These are phyloP conservation scores for Oopsacas minuta DNA, from an alignment of 37 sponge, comb jelly and placozoan species.

Conservation along the genomic window DNA sequence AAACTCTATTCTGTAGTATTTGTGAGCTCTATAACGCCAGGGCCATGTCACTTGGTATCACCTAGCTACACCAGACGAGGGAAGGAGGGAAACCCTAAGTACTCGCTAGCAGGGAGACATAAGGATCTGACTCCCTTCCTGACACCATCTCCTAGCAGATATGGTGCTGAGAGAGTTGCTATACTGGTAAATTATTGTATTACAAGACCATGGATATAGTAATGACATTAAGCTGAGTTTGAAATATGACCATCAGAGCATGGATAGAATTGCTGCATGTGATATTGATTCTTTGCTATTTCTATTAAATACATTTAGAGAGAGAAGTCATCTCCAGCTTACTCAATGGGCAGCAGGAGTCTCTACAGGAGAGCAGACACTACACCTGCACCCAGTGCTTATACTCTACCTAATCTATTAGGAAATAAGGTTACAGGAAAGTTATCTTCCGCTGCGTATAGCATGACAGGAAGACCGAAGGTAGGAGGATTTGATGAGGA, in stretches of 20 bases:
- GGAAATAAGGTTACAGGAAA: conserved; percentile 55
- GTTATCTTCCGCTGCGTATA: conserved; percentile 63
- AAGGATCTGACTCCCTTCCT: conserved; percentile 70
- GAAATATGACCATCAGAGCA: too few relatives aligned
- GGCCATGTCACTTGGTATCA: conserved; percentile 71
- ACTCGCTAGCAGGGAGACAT: conserved; percentile 65
- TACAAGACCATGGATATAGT: too few relatives aligned
- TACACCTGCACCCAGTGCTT: conserved; percentile 77
- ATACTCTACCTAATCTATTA: conserved; percentile 75
- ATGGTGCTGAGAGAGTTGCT: conserved; percentile 57
- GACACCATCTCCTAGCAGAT: conserved; percentile 77
- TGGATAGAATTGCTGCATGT: too few relatives aligned
- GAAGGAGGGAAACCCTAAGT: conserved; percentile 68
- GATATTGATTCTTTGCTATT: not conserved
- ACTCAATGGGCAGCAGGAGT: conserved; percentile 71
- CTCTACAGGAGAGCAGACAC: conserved; percentile 85
- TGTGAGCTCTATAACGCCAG: conserved; percentile 58
- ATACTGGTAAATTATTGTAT: not conserved
- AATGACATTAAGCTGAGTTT: too few relatives aligned
- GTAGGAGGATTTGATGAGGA: conserved; percentile 74
- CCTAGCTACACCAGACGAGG: conserved; percentile 57
- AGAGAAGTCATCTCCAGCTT: conserved; percentile 65
- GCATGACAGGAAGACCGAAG: conserved; percentile 63
- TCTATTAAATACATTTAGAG: conserved; percentile 26
- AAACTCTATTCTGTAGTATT: conserved; percentile 41